Evolutionary conservation across 92 coral and sea anemone genomes (phyloP).

Genomic region (Epizoanthus scotinus): DNA sequence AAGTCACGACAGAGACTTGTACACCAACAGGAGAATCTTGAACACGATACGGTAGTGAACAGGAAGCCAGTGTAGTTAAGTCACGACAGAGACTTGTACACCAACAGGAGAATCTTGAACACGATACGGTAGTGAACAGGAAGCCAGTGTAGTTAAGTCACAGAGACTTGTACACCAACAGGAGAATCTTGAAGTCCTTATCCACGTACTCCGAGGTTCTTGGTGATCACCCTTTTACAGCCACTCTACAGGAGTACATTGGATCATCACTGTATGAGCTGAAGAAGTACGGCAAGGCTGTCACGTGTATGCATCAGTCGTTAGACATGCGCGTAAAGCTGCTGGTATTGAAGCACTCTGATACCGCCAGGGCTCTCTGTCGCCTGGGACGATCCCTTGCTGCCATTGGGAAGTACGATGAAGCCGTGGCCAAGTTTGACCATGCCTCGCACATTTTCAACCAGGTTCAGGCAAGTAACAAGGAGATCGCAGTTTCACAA

Average conservation of each 20-base stretch:
- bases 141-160: too few species aligned
- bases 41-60: too few species aligned
- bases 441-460: constrained; percentile 43
- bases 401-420: constrained; percentile 44
- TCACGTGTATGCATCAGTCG: constrained; percentile 43
- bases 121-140: too few species aligned
- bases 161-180: too few species aligned
- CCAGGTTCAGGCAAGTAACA: constrained; percentile 50
- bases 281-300: constrained; percentile 36
- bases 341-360: constrained; percentile 61
- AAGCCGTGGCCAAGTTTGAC: constrained; percentile 47
- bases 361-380: constrained; percentile 73
- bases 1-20: too few species aligned
- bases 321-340: constrained; percentile 67
- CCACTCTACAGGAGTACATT: constrained; percentile 68
- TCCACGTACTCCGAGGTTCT: constrained; percentile 50
- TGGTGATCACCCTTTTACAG: constrained; percentile 74
- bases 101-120: too few species aligned
- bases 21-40: too few species aligned
- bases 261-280: constrained; percentile 21
- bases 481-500: constrained; percentile 43
- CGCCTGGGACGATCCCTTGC: constrained; percentile 67
- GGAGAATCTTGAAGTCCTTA: too few species aligned
- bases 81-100: too few species aligned
- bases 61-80: too few species aligned